These are phyloP conservation scores for Lates calcarifer DNA, from an alignment of 2,113 vertebrate genomes.

Conservation along the genomic window DNA sequence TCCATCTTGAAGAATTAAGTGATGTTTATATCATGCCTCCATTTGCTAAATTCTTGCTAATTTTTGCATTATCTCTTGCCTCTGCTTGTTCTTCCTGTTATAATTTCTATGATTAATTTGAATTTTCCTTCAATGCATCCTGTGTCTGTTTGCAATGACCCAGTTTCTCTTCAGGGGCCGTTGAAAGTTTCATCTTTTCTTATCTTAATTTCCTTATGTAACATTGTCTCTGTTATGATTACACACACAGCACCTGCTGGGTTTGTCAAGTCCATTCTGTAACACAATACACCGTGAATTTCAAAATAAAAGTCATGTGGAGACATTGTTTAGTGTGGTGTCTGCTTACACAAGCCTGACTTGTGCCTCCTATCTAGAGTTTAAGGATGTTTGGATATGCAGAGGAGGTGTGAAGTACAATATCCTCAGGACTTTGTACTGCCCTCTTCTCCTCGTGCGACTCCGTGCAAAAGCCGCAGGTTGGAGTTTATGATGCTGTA, in stretches of 20 bases:
- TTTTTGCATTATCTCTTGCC: neutral
- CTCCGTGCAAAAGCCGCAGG: neutral
- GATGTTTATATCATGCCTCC: neutral
- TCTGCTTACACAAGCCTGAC: neutral
- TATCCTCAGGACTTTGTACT: slow-evolving; percentile 27
- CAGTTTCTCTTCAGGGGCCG: slow-evolving; percentile 32
- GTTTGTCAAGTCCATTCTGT: neutral
- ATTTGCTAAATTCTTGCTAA: neutral
- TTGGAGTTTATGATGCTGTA: slow-evolving; percentile 8
- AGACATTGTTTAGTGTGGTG: neutral
- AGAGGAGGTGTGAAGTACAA: slow-evolving; percentile 22
- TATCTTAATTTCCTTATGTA: slow-evolving; percentile 47
- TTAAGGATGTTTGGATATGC: slow-evolving; percentile 55
- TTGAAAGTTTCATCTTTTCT: slow-evolving; percentile 41
- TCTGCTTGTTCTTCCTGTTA: neutral
- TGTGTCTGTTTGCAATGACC: slow-evolving; percentile 29
- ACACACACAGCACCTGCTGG: slow-evolving; percentile 43
- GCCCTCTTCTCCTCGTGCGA: neutral
- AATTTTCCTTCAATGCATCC: neutral
- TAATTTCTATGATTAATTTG: neutral
- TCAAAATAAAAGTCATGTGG: slow-evolving; percentile 36
- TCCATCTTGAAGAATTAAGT: neutral
- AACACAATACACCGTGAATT: neutral
- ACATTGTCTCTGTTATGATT: slow-evolving; percentile 60
- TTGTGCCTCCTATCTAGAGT: slow-evolving; percentile 9